Evolutionary conservation across 2,888 invertebrate species (phyloP).

Genomic region (Dicranocentrus wangi): DNA sequence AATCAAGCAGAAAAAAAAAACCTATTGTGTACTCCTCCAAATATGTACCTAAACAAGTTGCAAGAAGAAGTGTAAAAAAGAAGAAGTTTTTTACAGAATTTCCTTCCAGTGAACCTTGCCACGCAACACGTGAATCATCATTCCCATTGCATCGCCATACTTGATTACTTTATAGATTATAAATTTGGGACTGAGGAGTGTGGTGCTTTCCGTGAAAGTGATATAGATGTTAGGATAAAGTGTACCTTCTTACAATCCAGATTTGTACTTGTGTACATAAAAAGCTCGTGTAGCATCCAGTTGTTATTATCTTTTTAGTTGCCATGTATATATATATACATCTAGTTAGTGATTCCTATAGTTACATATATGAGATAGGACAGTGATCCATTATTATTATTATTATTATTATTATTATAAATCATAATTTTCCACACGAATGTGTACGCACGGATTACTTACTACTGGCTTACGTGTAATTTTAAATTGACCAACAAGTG

Average conservation of each 20-base stretch:
- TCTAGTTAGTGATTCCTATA: background rate
- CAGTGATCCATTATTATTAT: constrained; percentile 22
- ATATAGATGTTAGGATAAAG: background rate
- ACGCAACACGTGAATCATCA: too few relatives aligned
- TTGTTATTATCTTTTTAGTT: too few relatives aligned
- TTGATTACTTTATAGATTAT: background rate
- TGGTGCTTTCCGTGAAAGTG: constrained; percentile 3
- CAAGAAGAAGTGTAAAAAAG: background rate
- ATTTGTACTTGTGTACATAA: too few relatives aligned
- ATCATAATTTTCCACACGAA: constrained; percentile 9
- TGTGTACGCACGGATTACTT: background rate
- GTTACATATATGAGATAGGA: background rate
- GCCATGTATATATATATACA: too few relatives aligned
- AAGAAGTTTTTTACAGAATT: background rate
- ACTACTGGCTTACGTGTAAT: constrained; percentile 5
- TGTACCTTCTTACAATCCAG: too few relatives aligned
- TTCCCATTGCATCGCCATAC: background rate
- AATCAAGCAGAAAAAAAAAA: background rate
- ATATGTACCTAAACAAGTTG: background rate
- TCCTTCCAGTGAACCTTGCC: background rate
- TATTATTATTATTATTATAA: too few relatives aligned
- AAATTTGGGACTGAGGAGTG: background rate
- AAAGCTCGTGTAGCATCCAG: too few relatives aligned
- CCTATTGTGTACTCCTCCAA: background rate
- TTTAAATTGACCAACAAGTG: background rate